Percentiles rank a stretch among this genome's conserved stretches.
phyloP scores from a whole-genome alignment of 2,888 invertebrate genomes.

The Drosophila nigritarsus region DNA sequence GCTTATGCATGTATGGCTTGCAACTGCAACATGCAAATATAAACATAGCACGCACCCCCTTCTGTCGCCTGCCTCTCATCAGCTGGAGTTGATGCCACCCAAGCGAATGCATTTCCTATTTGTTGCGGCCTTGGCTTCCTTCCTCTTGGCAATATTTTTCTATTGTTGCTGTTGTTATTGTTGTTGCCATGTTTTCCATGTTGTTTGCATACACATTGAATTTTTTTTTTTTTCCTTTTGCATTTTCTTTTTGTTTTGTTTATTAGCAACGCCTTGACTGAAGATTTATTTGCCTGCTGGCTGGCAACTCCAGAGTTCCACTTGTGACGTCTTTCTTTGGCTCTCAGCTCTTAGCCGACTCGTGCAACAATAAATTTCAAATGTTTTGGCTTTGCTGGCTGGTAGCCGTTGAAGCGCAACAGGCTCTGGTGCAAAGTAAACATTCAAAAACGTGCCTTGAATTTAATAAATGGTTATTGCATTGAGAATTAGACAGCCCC shows the following conservation, averaged over 20 bases:
- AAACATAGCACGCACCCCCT: conserved; percentile 37
- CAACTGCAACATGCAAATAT: conserved; percentile 38
- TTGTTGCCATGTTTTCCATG: conserved; percentile 18
- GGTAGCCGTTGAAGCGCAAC: conserved; percentile 50
- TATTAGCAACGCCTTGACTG: conserved; percentile 40
- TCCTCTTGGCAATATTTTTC: conserved; percentile 48
- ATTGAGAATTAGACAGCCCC: conserved; percentile 30
- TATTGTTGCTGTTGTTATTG: conserved; percentile 24
- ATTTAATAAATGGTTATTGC: conserved; percentile 27
- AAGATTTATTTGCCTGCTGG: conserved; percentile 50
- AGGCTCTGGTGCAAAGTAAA: conserved; percentile 26
- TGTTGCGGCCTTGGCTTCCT: conserved; percentile 73
- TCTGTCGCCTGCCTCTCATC: neutral
- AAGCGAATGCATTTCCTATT: conserved; percentile 67
- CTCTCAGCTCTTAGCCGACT: conserved; percentile 23
- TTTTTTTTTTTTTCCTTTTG: conserved; percentile 10
- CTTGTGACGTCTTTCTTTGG: conserved; percentile 43
- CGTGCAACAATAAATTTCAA: conserved; percentile 69
- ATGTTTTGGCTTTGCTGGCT: conserved; percentile 38
- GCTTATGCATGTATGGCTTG: conserved; percentile 20
- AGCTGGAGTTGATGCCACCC: conserved; percentile 45
- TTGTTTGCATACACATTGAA: conserved; percentile 68
- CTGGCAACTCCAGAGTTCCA: conserved; percentile 16
- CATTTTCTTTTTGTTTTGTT: conserved; percentile 26
- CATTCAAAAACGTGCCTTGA: conserved; percentile 53